phyloP scores from a whole-genome alignment of 35 echinoderm and acorn worm species.

The Patiria miniata region DNA sequence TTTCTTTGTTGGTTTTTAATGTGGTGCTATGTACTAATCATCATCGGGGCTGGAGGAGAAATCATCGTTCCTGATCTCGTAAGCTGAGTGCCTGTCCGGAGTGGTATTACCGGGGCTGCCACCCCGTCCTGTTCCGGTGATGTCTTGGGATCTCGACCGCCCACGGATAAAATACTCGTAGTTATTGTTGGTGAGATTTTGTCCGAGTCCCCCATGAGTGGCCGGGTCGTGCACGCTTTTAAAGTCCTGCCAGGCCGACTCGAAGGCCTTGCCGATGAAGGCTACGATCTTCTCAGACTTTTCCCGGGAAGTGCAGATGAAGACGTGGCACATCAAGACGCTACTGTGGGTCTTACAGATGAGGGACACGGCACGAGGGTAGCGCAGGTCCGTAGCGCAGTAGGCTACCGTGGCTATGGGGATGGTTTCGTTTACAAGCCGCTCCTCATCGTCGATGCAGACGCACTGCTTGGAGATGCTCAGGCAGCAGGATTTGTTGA shows the following conservation, averaged over 20 bases:
- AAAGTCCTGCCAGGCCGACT: conserved; percentile 23
- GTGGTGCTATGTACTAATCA: not conserved
- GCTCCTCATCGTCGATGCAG: conserved; percentile 5
- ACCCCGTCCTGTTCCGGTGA: not conserved
- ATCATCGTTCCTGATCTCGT: conserved; percentile 11
- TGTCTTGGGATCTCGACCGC: not conserved
- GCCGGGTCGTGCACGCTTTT: not conserved
- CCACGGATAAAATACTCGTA: not conserved
- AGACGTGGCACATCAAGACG: conserved; percentile 27
- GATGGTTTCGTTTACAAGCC: conserved; percentile 4
- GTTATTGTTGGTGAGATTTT: not conserved
- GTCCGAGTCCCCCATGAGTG: too few relatives aligned
- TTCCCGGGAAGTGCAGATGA: conserved; percentile 6
- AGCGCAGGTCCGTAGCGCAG: conserved; percentile 29
- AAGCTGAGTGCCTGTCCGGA: not conserved
- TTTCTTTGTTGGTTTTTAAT: too few relatives aligned
- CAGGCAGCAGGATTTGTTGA: conserved; percentile 7
- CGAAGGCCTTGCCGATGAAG: conserved; percentile 33
- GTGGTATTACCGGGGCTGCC: not conserved
- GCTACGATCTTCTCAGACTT: conserved; percentile 22
- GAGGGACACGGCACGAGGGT: conserved; percentile 3
- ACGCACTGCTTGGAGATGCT: conserved; percentile 21
- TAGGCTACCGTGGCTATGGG: conserved; percentile 33
- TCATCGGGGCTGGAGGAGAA: conserved; percentile 6
- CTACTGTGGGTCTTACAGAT: conserved; percentile 7